Evolutionary conservation across 2,797 vertebrate genomes (phyloP).

Genomic region (Melanotaenia maccullochi): DNA sequence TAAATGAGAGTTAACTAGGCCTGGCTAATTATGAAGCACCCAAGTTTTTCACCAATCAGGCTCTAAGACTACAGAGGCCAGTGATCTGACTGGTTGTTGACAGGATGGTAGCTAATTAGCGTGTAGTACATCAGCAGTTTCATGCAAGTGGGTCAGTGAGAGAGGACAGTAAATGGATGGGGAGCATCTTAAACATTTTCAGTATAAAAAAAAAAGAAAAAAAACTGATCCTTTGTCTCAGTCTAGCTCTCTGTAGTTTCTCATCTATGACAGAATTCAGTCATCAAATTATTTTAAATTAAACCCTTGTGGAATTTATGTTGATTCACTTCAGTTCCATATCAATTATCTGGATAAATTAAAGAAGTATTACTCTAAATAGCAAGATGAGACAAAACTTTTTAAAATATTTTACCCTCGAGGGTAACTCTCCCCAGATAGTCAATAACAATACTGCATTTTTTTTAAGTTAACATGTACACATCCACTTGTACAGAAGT

Average conservation of each 20-base stretch:
- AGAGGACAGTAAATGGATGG: conserved; percentile 22
- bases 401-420: conserved; percentile 22
- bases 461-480: conserved; percentile 29
- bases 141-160: conserved; percentile 52
- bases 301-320: conserved; percentile 37
- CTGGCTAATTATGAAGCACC: conserved; percentile 54
- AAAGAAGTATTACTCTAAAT: conserved; percentile 27
- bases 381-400: conserved; percentile 4
- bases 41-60: conserved; percentile 44
- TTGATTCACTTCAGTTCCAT: conserved; percentile 33
- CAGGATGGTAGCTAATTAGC: conserved; percentile 50
- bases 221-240: conserved; percentile 1
- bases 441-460: conserved; percentile 19
- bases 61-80: conserved; percentile 37
- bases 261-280: background rate
- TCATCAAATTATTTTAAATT: background rate
- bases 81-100: conserved; percentile 33
- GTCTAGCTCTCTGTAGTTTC: background rate
- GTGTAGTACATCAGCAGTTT: conserved; percentile 17
- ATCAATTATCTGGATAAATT: conserved; percentile 52
- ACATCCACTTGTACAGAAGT: background rate
- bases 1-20: conserved; percentile 57
- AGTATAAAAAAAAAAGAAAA: background rate
- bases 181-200: conserved; percentile 15
- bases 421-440: conserved; percentile 34